A percentile compares a stretch with the other conserved stretches of the same genome.
Evolutionary conservation across 2,113 vertebrate species (phyloP).

Genomic region (Xiphophorus couchianus): DNA sequence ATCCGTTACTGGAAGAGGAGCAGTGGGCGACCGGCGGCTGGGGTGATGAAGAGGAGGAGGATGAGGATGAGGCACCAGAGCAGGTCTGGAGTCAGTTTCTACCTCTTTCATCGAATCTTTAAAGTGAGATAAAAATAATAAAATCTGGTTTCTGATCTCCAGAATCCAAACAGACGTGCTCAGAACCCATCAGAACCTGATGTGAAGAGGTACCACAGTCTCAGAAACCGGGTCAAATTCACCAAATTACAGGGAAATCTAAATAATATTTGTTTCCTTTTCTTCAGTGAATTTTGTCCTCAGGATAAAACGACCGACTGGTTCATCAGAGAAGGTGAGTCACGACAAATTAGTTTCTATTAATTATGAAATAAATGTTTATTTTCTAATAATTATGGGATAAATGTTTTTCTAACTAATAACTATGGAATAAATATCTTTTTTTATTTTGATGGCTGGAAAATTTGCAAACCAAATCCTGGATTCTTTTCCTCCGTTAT

Average conservation of each 20-base stretch:
- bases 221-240: not conserved
- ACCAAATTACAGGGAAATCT: too few relatives aligned
- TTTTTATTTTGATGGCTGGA: too few relatives aligned
- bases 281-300: not conserved
- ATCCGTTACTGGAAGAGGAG: conserved; percentile 45
- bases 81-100: conserved; percentile 25
- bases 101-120: not conserved
- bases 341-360: too few relatives aligned
- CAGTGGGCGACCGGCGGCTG: conserved; percentile 14
- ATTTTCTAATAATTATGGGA: too few relatives aligned
- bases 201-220: conserved; percentile 11
- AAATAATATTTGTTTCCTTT: not conserved
- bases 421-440: too few relatives aligned
- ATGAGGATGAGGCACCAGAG: not conserved
- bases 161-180: conserved; percentile 12
- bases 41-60: not conserved
- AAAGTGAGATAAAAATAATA: too few relatives aligned
- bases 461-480: too few relatives aligned
- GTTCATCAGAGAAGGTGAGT: not conserved
- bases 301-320: too few relatives aligned
- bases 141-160: not conserved
- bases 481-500: too few relatives aligned
- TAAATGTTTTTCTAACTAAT: too few relatives aligned
- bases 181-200: not conserved
- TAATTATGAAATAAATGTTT: too few relatives aligned